Evolutionary conservation across 2,113 vertebrate species (phyloP), one percentile per base, ranked within the genome.

Genomic region (Crocuta crocuta): DNA sequence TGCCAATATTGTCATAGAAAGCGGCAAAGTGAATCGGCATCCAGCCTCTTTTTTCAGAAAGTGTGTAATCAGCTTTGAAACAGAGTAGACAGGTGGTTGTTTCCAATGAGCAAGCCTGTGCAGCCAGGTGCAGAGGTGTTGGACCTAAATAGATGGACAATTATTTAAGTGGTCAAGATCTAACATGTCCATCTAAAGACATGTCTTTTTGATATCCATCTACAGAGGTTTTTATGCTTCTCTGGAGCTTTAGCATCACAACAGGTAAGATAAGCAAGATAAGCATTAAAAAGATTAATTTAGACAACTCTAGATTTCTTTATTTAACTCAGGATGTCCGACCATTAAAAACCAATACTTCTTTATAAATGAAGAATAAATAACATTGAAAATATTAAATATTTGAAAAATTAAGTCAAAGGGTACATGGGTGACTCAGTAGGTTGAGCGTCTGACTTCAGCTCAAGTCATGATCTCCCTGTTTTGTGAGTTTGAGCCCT

Each of bases 1-100:
- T 99, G 74, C 98, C 92, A 76, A 99, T 98, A 45, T 99, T 98
- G 78, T 99, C 98, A 55, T 98, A 99, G 97, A 98, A 99, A 39
- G 99, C 98, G 1, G 99, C 99, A 89, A 98, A 99, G 93, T 99
- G 99, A 53, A 99, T 98, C 0, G 99, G 98, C 98, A 99, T 97
- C 99, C 99, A 99, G 81, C 99, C 99, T 93, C 98, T 98, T 65
- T 97, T 96, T 90, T 99, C 99, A 39, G 95, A 84, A 24, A 98
- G 93, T 0, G 8, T 98, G 76, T 98, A 98, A 91, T 99, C 98
- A 15, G 98, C 99, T 87, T 98, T 98, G 85, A 98, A 98, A 33
- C 97, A 97, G 9, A 99, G 98, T 12, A 99, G 98, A 86, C 99
- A 99, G 97, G 96, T 65, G 31, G 98, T 96, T 19, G 98, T 95